Evolutionary conservation across 2,888 invertebrate genomes (phyloP), one percentile per base, ranked within the genome.

Genomic region (Netelia inedita): DNA sequence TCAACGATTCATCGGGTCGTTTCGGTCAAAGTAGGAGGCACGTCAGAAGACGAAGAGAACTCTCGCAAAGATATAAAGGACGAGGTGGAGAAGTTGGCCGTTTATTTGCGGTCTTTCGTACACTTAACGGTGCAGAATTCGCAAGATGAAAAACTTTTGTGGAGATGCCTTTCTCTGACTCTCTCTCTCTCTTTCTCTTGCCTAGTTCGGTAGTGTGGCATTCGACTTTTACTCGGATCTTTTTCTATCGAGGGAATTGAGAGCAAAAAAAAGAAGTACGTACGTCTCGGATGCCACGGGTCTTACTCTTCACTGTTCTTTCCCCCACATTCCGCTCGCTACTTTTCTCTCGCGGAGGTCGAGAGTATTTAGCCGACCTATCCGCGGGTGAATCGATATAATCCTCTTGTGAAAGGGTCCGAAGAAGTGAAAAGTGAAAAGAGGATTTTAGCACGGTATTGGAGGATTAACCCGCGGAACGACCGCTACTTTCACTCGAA

Each of bases 401-500:
- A 86, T 86, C 82, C 82, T 66, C 75, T 84, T 82, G 73, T 79
- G 79, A 66, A 72, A 84, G 72, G 66, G 53, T 8, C 61, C 57
- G 75, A 79, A 73, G 75, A 83, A 76, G 82, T 82, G 84, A 79
- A 79, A 84, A 86, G 71, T 83, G 35, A 61, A 83, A 79, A 83
- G 72, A 81, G 76, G 79, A 82, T 82, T 82, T 72, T 76, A 72
- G 28, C 28, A 16, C 46, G 71, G 76, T 71, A 74, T 86, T 78
- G 78, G 68, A 57, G 82, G 85, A 86, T 86, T 80, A 85, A 57
- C 57, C 57, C 9, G 57, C 57, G 9, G 9, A 19, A 19, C 57
- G 0, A 57, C 21, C 21, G 16, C 57, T 10, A 57, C 16, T 57
- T 57, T 55, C 19, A 55, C 16, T 55, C 55, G 3, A 9, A 16